Base-by-base conservation (phyloP, 1,140 invertebrate species). In the Drosophila pseudoobscura region DNA sequence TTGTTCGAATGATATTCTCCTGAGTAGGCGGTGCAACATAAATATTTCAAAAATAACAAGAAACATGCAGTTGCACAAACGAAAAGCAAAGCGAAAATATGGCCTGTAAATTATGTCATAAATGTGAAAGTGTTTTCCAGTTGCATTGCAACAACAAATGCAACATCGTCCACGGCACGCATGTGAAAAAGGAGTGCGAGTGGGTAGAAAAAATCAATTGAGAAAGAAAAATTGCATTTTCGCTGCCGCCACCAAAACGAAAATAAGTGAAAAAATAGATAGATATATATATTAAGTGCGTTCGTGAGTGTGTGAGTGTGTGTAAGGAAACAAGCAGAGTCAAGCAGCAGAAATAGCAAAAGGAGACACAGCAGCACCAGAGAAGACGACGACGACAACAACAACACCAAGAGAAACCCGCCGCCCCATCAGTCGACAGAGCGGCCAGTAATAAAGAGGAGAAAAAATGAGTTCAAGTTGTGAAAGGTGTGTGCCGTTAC, bases 401-500 rank as follows among this genome's bases (percentile, higher is more conserved):
- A 54, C 50, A 52, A 39, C 29, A 53, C 31, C 63, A 35, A 69
- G 64, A 69, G 65, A 69, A 69, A 68, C 62, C 51, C 53, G 51
- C 52, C 64, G 61, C 72, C 43, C 20, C 56, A 41, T 53, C 55
- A 44, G 56, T 56, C 35, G 35, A 39, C 35, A 13, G 62, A 76
- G 74, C 78, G 58, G 73, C 62, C 74, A 59, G 62, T 69, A 79
- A 80, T 85, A 90, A 89, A 90, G 83, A 73, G 78, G 76, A 79
- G 64, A 72, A 79, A 68, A 90, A 90, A 90, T 90, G 87, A 90
- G 87, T 90, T 90, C 87, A 80, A 90, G 87, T 90, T 90, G 87
- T 87, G 87, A 90, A 90, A 90, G 87, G 87, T 90, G 87, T 90
- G 87, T 90, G 80, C 80, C 80, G 84, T 80, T 89, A 84, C 73